Evolutionary conservation across 2,888 invertebrate species (phyloP).

Genomic region (Drosophila quasianomalipes): DNA sequence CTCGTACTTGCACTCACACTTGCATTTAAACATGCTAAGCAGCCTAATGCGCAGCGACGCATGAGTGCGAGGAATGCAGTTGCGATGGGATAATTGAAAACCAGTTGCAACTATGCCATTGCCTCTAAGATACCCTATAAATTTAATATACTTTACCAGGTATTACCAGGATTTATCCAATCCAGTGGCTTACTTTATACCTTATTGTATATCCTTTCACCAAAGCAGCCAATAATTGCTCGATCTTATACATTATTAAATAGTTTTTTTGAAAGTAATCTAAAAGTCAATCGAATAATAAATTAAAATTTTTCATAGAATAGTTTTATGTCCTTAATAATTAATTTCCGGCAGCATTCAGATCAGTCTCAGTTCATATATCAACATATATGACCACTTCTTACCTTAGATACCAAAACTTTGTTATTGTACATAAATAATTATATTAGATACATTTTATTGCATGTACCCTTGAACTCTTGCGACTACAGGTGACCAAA

Average conservation of each 20-base stretch:
- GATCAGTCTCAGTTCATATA: not conserved
- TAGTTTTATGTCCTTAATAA: not conserved
- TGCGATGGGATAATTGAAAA: conserved; percentile 69
- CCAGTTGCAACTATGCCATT: conserved; percentile 18
- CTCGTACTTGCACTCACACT: conserved; percentile 15
- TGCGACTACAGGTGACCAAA: not conserved
- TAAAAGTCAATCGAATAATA: not conserved
- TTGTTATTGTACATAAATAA: not conserved
- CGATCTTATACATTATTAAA: no score
- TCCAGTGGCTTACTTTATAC: not conserved
- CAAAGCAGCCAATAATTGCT: not conserved
- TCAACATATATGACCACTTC: not conserved
- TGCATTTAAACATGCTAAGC: conserved; percentile 52
- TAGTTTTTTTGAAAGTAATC: not conserved
- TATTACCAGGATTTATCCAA: not conserved
- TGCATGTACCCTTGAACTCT: not conserved
- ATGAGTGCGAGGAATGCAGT: conserved; percentile 69
- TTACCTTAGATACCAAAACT: not conserved
- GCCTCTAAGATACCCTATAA: conserved; percentile 24
- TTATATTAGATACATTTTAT: not conserved
- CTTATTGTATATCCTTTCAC: not conserved
- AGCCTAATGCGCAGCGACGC: conserved; percentile 54
- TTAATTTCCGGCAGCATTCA: not conserved
- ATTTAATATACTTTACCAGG: not conserved
- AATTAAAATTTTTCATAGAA: not conserved